phyloP scores from a whole-genome alignment of 1,140 invertebrate species.

The Formica selysi region DNA sequence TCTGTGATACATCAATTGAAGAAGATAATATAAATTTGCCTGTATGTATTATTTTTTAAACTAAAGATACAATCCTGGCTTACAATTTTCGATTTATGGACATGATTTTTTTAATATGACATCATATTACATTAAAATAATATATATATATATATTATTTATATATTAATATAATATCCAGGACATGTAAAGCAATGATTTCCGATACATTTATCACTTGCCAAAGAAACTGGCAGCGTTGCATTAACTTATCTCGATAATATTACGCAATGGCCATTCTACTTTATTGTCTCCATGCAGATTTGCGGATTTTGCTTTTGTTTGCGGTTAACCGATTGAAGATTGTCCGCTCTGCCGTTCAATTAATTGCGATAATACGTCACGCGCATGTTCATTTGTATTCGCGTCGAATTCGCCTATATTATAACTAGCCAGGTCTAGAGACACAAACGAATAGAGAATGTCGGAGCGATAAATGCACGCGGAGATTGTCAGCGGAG shows the following conservation, averaged over 20 bases:
- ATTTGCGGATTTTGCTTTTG: background rate
- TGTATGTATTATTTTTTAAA: background rate
- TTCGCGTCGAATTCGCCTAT: background rate
- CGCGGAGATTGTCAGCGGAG: slow-evolving; percentile 25
- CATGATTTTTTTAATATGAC: background rate
- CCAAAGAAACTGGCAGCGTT: background rate
- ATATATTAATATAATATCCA: too few relatives aligned
- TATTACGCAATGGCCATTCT: slow-evolving; percentile 1
- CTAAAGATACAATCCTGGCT: background rate
- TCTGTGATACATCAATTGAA: background rate
- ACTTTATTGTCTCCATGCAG: background rate
- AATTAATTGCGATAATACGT: slow-evolving; percentile 35
- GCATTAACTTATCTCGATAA: background rate
- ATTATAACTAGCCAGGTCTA: background rate
- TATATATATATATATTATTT: too few relatives aligned
- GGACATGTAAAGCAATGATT: background rate
- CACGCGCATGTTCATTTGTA: background rate
- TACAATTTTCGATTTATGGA: background rate
- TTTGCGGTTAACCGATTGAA: background rate
- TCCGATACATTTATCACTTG: background rate
- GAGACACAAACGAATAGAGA: slow-evolving; percentile 26
- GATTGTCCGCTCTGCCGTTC: background rate
- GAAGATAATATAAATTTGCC: background rate
- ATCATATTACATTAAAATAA: background rate
- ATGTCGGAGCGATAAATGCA: slow-evolving; percentile 26